A percentile compares a stretch with the other conserved stretches of the same genome.
Evolutionary conservation across 2,797 vertebrate genomes (phyloP).

Genomic region (Artibeus jamaicensis): DNA sequence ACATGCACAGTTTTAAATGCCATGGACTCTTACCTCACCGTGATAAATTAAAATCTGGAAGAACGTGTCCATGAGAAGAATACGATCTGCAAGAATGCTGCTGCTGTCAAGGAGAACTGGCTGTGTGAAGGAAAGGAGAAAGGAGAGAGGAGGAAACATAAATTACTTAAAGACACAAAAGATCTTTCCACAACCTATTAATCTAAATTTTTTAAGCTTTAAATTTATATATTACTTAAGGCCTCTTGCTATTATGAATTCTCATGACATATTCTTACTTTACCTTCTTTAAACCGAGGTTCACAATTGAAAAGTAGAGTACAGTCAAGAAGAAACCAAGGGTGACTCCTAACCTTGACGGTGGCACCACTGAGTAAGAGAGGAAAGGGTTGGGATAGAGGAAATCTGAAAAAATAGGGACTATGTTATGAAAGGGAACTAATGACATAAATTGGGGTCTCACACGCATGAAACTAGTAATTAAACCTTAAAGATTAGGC

Average conservation of each 20-base stretch:
- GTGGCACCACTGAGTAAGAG: neutral
- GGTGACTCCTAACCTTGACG: neutral
- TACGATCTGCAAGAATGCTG: constrained; percentile 97
- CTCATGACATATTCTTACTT: neutral
- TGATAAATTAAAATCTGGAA: constrained; percentile 99
- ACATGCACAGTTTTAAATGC: neutral
- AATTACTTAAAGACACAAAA: neutral
- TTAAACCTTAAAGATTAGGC: neutral
- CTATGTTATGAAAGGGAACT: neutral
- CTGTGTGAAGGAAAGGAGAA: constrained; percentile 79
- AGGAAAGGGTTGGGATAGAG: neutral
- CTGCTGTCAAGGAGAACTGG: constrained; percentile 97
- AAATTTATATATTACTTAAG: constrained; percentile 15
- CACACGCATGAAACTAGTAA: neutral
- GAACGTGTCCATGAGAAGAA: constrained; percentile 99
- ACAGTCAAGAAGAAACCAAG: neutral
- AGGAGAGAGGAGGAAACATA: neutral
- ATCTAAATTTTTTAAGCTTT: neutral
- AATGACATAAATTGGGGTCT: neutral
- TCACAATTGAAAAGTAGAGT: neutral
- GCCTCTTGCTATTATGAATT: neutral
- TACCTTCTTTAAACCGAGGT: neutral
- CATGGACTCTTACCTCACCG: constrained; percentile 89
- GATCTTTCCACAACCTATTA: neutral
- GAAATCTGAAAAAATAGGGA: neutral